Evolutionary conservation across 2,113 vertebrate genomes (phyloP), one percentile per base, ranked within the genome.

Genomic region (Andinoacara biseriatus): DNA sequence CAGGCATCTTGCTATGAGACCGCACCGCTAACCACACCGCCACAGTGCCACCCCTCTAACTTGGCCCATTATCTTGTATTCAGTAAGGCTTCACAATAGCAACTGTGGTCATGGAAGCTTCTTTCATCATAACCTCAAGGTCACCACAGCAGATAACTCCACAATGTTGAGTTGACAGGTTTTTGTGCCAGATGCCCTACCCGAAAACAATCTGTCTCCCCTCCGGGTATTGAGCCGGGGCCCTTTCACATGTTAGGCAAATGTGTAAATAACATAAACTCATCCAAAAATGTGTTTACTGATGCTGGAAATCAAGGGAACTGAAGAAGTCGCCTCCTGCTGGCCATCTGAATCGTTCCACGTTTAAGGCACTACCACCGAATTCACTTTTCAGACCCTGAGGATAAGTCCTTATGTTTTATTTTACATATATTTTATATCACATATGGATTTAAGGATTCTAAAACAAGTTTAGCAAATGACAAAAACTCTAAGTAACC

Each of bases 291-390:
- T 18, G 8, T 24, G 26, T 24, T 29, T 49, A 69, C 0, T 0
- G 24, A 46, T 14, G 63, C 3, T 43, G 40, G 26, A 49, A 29
- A 46, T 67, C 15, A 52, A 69, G 29, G 14, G 15, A 69, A 26
- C 29, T 46, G 18, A 0, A 46, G 8, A 38, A 11, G 40, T 43
- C 38, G 10, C 38, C 38, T 33, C 9, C 8, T 43, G 40, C 40
- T 67, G 43, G 38, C 8, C 43, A 46, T 1, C 29, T 46, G 8
- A 67, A 26, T 15, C 49, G 15, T 1, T 49, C 14, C 40, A 49
- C 5, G 24, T 49, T 49, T 11, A 49, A 7, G 0, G 9, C 63
- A 69, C 63, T 18, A 5, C 5, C 11, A 46, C 13, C 3, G 1
- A 4, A 14, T 43, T 43, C 40, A 14, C 40, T 43, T 43, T 43